Conservation (phyloP, 2,113 vertebrate species). For the Acrocephalus kingi region DNA sequence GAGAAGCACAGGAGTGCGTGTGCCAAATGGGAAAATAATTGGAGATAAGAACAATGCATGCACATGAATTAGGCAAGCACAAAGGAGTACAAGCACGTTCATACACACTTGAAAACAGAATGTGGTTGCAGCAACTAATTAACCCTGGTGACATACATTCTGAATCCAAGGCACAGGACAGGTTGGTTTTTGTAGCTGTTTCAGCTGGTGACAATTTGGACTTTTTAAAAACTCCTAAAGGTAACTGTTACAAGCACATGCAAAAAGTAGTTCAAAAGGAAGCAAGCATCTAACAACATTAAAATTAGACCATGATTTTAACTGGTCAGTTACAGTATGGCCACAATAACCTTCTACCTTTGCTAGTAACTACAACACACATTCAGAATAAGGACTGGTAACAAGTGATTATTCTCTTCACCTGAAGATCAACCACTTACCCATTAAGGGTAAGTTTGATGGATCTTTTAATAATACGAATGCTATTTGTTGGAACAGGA, state of each 20-base stretch:
- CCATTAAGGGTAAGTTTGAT: constrained; percentile 96
- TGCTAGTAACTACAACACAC: background rate
- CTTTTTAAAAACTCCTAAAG: background rate
- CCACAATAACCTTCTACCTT: constrained; percentile 30
- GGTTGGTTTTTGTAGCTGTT: constrained; percentile 58
- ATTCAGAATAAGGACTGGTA: background rate
- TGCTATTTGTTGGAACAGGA: constrained; percentile 88
- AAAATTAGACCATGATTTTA: constrained; percentile 47
- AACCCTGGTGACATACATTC: constrained; percentile 32
- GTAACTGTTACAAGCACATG: constrained; percentile 31
- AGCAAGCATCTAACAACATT: constrained; percentile 45
- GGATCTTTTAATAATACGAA: constrained; percentile 94
- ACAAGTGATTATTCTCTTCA: constrained; percentile 57
- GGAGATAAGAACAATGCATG: constrained; percentile 45
- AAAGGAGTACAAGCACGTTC: constrained; percentile 5
- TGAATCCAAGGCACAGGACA: constrained; percentile 59
- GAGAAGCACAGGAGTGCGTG: constrained; percentile 35
- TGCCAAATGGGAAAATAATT: constrained; percentile 63
- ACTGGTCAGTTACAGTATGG: background rate
- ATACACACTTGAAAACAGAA: constrained; percentile 20
- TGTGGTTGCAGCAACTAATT: constrained; percentile 65
- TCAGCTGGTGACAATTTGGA: constrained; percentile 53
- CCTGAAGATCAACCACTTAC: constrained; percentile 76
- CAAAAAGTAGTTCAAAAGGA: constrained; percentile 36
- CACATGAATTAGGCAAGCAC: constrained; percentile 43